A percentile compares a stretch with the other conserved stretches of the same genome.
Evolutionary conservation across 2,113 vertebrate species (phyloP).

Genomic region (Cynocephalus volans): DNA sequence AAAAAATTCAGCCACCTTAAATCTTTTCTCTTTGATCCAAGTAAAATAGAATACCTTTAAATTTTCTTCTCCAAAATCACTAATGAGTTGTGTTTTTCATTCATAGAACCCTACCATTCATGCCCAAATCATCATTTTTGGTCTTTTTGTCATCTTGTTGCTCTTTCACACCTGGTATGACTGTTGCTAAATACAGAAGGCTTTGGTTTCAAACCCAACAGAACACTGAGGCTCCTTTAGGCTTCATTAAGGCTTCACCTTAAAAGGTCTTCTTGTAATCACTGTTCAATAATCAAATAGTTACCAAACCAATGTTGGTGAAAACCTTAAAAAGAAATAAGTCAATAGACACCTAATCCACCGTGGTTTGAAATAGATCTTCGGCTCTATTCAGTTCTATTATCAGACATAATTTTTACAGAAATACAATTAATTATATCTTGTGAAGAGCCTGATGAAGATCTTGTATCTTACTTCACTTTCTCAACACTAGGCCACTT

Average conservation of each 20-base stretch:
- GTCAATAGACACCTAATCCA: neutral
- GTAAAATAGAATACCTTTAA: neutral
- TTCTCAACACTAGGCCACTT: neutral
- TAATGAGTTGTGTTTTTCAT: neutral
- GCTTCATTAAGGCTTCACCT: slow-evolving; percentile 12
- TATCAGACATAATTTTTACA: neutral
- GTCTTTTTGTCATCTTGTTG: neutral
- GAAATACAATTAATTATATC: neutral
- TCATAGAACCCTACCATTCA: neutral
- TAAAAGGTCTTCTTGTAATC: neutral
- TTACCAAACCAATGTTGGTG: neutral
- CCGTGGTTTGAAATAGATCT: neutral
- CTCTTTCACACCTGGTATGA: neutral
- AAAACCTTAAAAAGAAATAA: neutral
- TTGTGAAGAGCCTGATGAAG: neutral
- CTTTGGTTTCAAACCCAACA: neutral
- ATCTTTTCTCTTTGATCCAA: neutral
- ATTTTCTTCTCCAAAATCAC: neutral
- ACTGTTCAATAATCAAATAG: neutral
- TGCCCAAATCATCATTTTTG: too few relatives aligned
- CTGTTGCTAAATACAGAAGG: slow-evolving; percentile 42
- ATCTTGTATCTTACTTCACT: neutral
- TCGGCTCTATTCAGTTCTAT: neutral
- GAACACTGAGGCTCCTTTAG: neutral
- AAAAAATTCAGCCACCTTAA: neutral